Evolutionary conservation across 2,113 vertebrate species (phyloP).

Genomic region (Cyanoliseus patagonus): DNA sequence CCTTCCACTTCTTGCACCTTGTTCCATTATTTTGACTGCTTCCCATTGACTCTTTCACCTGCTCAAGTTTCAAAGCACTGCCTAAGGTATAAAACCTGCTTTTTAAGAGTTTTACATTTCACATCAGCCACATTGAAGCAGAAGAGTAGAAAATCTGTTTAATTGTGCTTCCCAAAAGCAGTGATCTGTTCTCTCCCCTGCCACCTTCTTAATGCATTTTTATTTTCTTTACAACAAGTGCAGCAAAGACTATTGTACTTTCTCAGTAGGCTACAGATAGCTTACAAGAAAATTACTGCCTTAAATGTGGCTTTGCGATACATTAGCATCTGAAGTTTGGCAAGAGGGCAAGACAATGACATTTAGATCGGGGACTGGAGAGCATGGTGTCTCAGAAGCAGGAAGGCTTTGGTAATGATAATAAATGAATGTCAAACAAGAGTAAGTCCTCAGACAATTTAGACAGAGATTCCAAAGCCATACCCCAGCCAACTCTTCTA

Average conservation of each 20-base stretch:
- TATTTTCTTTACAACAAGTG: neutral
- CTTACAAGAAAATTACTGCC: neutral
- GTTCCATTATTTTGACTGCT: neutral
- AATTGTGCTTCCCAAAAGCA: constrained; percentile 16
- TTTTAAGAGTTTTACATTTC: neutral
- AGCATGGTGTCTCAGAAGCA: neutral
- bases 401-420: neutral
- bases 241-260: neutral
- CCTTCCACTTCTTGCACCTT: neutral
- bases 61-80: neutral
- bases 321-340: neutral
- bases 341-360: neutral
- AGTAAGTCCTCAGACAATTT: neutral
- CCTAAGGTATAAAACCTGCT: neutral
- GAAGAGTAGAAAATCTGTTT: neutral
- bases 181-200: neutral
- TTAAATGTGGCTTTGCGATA: neutral
- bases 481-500: neutral
- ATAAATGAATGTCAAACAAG: neutral
- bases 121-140: neutral
- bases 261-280: neutral
- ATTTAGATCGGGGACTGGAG: neutral
- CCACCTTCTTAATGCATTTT: neutral
- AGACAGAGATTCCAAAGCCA: neutral
- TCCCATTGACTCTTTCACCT: neutral